These are phyloP conservation scores for Cryptophagus acutangulus DNA, from an alignment of 2,888 invertebrate genomes.

Conservation along the genomic window DNA sequence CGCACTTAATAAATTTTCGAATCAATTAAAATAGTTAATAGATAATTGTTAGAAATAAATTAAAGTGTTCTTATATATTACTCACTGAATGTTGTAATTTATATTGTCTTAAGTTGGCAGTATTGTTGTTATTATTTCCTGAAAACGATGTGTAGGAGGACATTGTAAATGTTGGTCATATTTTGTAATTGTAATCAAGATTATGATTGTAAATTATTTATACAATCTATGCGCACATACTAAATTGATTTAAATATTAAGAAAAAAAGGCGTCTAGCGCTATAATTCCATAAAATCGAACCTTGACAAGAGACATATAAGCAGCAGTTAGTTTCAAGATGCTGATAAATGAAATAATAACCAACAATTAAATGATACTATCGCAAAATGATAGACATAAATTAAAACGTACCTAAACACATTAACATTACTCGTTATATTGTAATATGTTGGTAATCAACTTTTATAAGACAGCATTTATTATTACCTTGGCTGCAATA, in stretches of 20 bases:
- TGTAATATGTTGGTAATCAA: slow-evolving; percentile 1
- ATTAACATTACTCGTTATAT: not conserved
- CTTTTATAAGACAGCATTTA: too few species aligned
- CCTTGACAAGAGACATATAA: slow-evolving; percentile 19
- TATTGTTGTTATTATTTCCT: slow-evolving; percentile 46
- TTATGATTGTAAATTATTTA: slow-evolving; percentile 41
- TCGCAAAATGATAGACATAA: slow-evolving; percentile 13
- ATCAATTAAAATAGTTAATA: too few species aligned
- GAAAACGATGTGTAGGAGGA: slow-evolving; percentile 45
- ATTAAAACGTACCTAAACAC: slow-evolving; percentile 12
- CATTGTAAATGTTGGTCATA: slow-evolving; percentile 44
- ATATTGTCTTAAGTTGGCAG: slow-evolving; percentile 45
- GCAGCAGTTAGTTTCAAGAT: slow-evolving; percentile 16
- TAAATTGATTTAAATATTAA: too few species aligned
- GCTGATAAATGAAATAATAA: slow-evolving; percentile 23
- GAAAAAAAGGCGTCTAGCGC: too few species aligned
- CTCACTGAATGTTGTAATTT: slow-evolving; percentile 41
- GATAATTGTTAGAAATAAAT: slow-evolving; percentile 46
- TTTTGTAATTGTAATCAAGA: slow-evolving; percentile 49
- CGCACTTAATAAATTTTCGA: too few species aligned
- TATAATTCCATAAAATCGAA: too few species aligned
- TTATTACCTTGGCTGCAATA: too few species aligned
- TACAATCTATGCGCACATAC: too few species aligned
- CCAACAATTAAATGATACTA: slow-evolving; percentile 21
- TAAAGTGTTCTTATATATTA: slow-evolving; percentile 43